Evolutionary conservation across 1,140 invertebrate genomes (phyloP), one percentile per base, ranked within the genome.

Genomic region (Pseudoatta argentina): DNA sequence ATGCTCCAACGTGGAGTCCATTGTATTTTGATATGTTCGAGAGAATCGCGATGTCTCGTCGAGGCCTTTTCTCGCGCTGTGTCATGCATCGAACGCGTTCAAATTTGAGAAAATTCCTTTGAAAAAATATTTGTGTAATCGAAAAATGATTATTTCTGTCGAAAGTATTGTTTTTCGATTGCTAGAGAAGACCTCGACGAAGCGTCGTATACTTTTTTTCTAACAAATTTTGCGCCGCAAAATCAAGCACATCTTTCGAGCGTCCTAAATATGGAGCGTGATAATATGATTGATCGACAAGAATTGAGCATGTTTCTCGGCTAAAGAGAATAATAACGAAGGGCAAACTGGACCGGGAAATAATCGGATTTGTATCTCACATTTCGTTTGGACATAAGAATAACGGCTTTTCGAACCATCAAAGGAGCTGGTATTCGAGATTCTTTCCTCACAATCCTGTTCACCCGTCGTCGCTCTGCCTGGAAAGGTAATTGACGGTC

Each of bases 1-100:
- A 82, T 27, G 24, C 55, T 61, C 61, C 75, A 12, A 59, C 76
- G 57, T 81, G 67, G 75, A 81, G 61, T 51, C 64, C 30, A 57
- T 67, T 69, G 51, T 24, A 30, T 89, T 89, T 87, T 90, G 89
- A 90, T 90, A 90, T 90, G 89, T 81, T 85, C 61, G 72, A 87
- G 44, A 71, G 75, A 66, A 61, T n/a, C 27, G 67, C 51, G 59
- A 14, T 34, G 6, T 34, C 21, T 63, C 71, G 55, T 57, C 86
- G 34, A 63, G 57, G 39, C 0, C 24, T 34, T 8, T 14, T 21
- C 21, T 57, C 39, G n/a, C 61, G 55, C 18, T 16, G 10, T 27
- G 12, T 30, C 12, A 10, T 44, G 21, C 44, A 24, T 73, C 34
- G 39, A 82, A 82, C 39, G 39, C 39, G 39, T 75, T 4, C 7